These are phyloP conservation scores for Hyperoplus immaculatus DNA, from an alignment of 2,797 vertebrate genomes.

Conservation along the genomic window DNA sequence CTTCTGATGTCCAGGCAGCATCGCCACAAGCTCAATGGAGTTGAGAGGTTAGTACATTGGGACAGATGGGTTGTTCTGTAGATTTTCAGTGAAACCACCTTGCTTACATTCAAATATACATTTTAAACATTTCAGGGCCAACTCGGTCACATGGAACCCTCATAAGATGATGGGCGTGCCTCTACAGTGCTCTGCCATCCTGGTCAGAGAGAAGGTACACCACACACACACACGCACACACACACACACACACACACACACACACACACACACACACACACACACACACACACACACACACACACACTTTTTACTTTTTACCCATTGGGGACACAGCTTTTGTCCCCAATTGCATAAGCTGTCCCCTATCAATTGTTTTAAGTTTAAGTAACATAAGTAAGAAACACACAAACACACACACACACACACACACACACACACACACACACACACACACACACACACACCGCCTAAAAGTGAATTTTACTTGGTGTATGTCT, in stretches of 20 bases:
- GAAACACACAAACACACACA: too few relatives aligned
- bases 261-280: slow-evolving; percentile 1
- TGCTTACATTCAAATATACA: neutral
- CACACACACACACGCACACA: neutral
- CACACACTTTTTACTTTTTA: neutral
- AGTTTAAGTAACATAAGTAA: too few relatives aligned
- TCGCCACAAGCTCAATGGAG: slow-evolving; percentile 93
- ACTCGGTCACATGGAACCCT: slow-evolving; percentile 86
- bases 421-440: too few relatives aligned
- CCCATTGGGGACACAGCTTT: too few relatives aligned
- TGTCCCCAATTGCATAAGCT: too few relatives aligned
- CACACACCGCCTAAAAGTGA: too few relatives aligned
- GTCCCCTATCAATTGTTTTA: neutral
- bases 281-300: neutral
- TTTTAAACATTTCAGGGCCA: slow-evolving; percentile 68
- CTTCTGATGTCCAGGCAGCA: slow-evolving; percentile 98
- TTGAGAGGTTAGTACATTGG: slow-evolving; percentile 89
- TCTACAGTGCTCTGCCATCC: slow-evolving; percentile 97
- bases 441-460: too few relatives aligned
- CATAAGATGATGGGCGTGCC: slow-evolving; percentile 99
- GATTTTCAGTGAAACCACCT: neutral
- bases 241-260: neutral
- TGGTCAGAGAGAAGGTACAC: slow-evolving; percentile 95
- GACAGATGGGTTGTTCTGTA: neutral
- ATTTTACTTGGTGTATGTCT: neutral